A percentile compares a stretch with the other conserved stretches of the same genome.
Evolutionary conservation across 2,888 invertebrate genomes (phyloP).

Genomic region (Drosophila falleni): DNA sequence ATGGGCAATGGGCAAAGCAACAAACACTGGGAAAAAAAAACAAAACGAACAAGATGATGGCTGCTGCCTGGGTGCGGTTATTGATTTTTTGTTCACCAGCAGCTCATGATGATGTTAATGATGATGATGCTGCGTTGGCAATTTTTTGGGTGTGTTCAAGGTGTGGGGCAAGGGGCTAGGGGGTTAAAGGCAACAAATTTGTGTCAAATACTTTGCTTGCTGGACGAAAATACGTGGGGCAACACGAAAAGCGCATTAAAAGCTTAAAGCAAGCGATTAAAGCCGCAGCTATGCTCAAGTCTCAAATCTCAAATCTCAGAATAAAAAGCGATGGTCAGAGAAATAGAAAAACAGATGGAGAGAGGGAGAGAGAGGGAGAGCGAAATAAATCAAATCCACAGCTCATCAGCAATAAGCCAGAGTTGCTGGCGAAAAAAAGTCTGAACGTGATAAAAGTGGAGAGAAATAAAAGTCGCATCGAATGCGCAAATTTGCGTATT

Average conservation of each 20-base stretch:
- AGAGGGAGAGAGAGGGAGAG: neutral
- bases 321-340: neutral
- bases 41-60: conserved; percentile 13
- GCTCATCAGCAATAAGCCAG: conserved; percentile 55
- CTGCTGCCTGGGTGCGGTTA: conserved; percentile 72
- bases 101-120: conserved; percentile 36
- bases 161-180: neutral
- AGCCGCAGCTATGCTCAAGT: conserved; percentile 38
- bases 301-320: conserved; percentile 13
- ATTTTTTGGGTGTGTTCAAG: conserved; percentile 28
- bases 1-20: conserved; percentile 44
- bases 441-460: conserved; percentile 41
- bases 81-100: conserved; percentile 68
- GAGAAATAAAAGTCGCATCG: conserved; percentile 23
- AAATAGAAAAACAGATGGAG: neutral
- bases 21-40: conserved; percentile 8
- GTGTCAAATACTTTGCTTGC: conserved; percentile 47
- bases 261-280: conserved; percentile 59
- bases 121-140: conserved; percentile 70
- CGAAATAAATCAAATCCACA: conserved; percentile 25
- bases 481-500: conserved; percentile 66
- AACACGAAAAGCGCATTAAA: conserved; percentile 66
- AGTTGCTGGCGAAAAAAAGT: conserved; percentile 2
- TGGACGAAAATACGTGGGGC: conserved; percentile 40
- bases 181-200: conserved; percentile 35